Percentiles rank a stretch among this genome's conserved stretches.
phyloP scores from a whole-genome alignment of 2,797 vertebrate genomes.

The Pseudomugil gertrudae region DNA sequence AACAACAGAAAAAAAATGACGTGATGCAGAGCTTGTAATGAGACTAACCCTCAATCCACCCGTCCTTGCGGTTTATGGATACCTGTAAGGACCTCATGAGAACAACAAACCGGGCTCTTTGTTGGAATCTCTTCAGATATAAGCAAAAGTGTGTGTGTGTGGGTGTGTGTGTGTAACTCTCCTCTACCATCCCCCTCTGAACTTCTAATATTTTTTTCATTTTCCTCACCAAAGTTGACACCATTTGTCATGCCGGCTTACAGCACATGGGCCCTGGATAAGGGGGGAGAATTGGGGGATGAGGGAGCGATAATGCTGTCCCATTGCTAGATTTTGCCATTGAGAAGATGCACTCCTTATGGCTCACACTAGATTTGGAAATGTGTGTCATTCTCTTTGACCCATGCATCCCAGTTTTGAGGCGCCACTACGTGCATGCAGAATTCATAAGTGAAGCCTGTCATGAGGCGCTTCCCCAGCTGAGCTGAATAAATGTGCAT shows the following conservation, averaged over 20 bases:
- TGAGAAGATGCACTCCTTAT: conserved; percentile 57
- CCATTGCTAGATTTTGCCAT: conserved; percentile 54
- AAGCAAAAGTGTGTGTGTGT: conserved; percentile 1
- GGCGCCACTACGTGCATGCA: not conserved
- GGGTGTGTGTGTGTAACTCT: conserved; percentile 36
- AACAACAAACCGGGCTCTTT: conserved; percentile 61
- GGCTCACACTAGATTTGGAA: conserved; percentile 44
- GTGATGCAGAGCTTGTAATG: conserved; percentile 64
- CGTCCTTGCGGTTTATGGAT: conserved; percentile 36
- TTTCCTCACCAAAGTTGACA: conserved; percentile 40
- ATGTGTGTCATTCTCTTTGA: conserved; percentile 30
- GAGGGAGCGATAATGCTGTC: conserved; percentile 51
- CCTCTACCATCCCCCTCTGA: conserved; percentile 19
- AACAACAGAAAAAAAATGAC: conserved; percentile 37
- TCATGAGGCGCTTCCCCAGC: conserved; percentile 1
- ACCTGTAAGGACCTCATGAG: conserved; percentile 56
- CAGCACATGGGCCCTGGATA: conserved; percentile 55
- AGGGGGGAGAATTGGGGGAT: conserved; percentile 20
- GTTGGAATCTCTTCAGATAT: conserved; percentile 47
- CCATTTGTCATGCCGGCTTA: conserved; percentile 76
- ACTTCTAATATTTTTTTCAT: conserved; percentile 15
- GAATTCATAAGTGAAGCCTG: conserved; percentile 21
- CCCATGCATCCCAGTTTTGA: conserved; percentile 23
- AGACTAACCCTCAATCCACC: conserved; percentile 60
- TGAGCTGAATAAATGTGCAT: conserved; percentile 21